Evolutionary conservation across 2,113 vertebrate species (phyloP), one percentile per base, ranked within the genome.

Genomic region (Malurus melanocephalus): DNA sequence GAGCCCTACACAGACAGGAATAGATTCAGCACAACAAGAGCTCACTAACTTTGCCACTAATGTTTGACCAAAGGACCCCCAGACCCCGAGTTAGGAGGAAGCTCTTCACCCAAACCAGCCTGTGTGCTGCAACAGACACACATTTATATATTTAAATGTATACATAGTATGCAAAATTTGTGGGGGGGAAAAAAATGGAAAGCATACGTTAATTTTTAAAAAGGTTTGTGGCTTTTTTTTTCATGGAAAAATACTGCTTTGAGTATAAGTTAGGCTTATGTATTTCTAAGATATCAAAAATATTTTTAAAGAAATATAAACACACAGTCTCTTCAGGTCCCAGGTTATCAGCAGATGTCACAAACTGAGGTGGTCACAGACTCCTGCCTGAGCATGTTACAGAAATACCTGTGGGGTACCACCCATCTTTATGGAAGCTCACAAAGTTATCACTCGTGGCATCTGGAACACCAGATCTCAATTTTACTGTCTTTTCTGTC

Each of bases 1-100:
- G 48, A 87, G 69, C 84, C 75, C 87, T 82, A 24, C 32, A 40
- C 48, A 87, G 85, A 46, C 76, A 93, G 65, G 35, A 93, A 88
- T 21, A 80, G 64, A 67, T 38, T 61, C 7, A 3, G 88, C 71
- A 87, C 87, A 88, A 64, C 2, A 9, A 92, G 45, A 90, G 45
- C 57, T 89, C 42, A 2, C 79, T 68, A 51, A 92, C 83, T 88
- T 78, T 49, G 53, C 81, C 78, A 75, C 49, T 83, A 85, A 86
- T 93, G 76, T 95, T 95, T 93, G 55, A 91, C 93, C 74, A 92
- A 85, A 88, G 86, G 91, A 76, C 66, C 80, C 73, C 88, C 86
- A 80, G 42, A 69, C 46, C 35, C 55, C 11, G 33, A 0, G 0
- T 20, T 60, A 35, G 64, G 46, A 74, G 52, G 45, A 43, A 86